Evolutionary conservation across 2,888 invertebrate genomes (phyloP).

Genomic region (Orthosia gracilis): DNA sequence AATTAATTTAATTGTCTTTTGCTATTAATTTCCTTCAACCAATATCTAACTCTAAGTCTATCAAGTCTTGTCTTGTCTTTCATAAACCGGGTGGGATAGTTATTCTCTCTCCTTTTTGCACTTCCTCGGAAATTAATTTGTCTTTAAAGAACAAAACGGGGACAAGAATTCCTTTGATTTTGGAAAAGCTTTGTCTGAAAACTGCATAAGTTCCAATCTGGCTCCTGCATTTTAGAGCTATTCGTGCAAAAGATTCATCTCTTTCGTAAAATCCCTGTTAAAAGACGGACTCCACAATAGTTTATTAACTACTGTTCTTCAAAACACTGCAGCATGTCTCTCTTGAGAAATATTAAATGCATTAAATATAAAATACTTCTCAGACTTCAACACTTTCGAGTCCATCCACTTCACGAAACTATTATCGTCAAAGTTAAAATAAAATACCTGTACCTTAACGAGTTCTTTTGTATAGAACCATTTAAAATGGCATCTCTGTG

Average conservation of each 20-base stretch:
- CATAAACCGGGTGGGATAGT: no score
- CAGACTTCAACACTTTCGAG: conserved; percentile 16
- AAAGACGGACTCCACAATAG: background rate
- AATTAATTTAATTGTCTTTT: background rate
- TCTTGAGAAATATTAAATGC: conserved; percentile 16
- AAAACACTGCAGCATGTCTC: background rate
- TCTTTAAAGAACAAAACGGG: background rate
- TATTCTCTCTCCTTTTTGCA: background rate
- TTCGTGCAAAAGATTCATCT: background rate
- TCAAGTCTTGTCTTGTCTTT: no score
- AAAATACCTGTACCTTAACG: conserved; percentile 32
- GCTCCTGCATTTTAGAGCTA: background rate
- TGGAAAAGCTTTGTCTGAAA: background rate
- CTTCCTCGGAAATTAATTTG: background rate
- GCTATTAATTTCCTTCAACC: background rate
- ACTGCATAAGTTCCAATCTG: background rate
- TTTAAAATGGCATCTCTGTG: conserved; percentile 19
- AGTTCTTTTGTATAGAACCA: conserved; percentile 18
- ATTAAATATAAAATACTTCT: conserved; percentile 13
- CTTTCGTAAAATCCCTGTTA: background rate
- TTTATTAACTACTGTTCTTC: background rate
- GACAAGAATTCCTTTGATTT: background rate
- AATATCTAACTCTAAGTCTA: background rate
- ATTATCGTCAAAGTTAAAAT: conserved; percentile 14
- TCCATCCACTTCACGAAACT: conserved; percentile 30